These are phyloP conservation scores for Hippasteria phrygiana DNA, from an alignment of 53 echinoderm and acorn worm species.

Conservation along the genomic window DNA sequence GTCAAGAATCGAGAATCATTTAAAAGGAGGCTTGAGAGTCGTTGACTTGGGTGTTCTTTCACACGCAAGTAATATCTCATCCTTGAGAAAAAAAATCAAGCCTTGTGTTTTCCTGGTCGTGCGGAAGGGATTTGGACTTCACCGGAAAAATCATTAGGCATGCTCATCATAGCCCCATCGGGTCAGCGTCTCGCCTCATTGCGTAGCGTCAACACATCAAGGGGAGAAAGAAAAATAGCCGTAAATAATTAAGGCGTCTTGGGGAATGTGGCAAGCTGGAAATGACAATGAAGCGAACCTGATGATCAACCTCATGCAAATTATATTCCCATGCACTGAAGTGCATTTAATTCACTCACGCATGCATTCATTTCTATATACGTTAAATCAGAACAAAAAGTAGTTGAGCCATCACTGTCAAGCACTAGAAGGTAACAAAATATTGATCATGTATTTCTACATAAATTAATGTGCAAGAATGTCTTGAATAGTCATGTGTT, in stretches of 20 bases:
- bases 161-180: neutral
- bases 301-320: neutral
- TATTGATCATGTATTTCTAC: too few species aligned
- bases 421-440: too few species aligned
- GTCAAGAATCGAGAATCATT: too few species aligned
- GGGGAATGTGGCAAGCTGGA: neutral
- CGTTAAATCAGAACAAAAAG: neutral
- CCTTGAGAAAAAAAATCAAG: too few species aligned
- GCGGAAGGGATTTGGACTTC: neutral
- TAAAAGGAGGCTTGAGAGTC: too few species aligned
- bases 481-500: too few species aligned
- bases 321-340: neutral
- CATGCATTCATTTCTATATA: neutral
- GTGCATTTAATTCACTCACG: neutral
- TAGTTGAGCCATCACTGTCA: too few species aligned
- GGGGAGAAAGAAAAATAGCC: conserved; percentile 6
- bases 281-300: neutral
- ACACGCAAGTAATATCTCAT: too few species aligned
- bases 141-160: neutral
- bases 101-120: too few species aligned
- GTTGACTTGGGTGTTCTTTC: too few species aligned
- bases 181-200: neutral
- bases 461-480: too few species aligned
- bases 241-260: conserved; percentile 19
- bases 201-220: neutral